Evolutionary conservation across 1,140 invertebrate genomes (phyloP), one percentile per base, ranked within the genome.

Genomic region (Drosophila nigrodunni): DNA sequence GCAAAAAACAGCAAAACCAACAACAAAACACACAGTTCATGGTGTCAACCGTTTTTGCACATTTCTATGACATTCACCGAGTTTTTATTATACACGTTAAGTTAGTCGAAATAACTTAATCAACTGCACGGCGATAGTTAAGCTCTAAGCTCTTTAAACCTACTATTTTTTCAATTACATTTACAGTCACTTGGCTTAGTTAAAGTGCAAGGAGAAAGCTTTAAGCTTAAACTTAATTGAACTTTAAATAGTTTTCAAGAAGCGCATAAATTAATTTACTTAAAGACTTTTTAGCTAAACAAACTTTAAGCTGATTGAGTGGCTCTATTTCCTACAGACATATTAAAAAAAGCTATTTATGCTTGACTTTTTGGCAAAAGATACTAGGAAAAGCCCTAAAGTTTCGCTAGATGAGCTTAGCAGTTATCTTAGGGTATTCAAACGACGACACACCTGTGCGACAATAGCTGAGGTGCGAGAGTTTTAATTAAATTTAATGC

Each of bases 401-500:
- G 41, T 43, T 43, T 7, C 21, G 7, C 30, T 47, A 18, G 50
- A 57, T 10, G 18, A 25, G 37, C 15, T 41, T 8, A 25, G 13
- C 57, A 30, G 21, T 13, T 30, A n/a, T 11, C 8, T 55, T n/a
- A 54, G 13, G 61, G 49, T 64, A 54, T 54, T 43, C 9, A 52
- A 52, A 43, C 21, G 18, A 21, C 8, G 54, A 41, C 34, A 43
- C 35, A 52, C 34, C 21, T 18, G 37, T 30, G 59, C 49, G 39
- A 55, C 57, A 73, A 69, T 79, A 70, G 25, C 25, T 70, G 57
- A 66, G 68, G 52, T 80, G 60, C 47, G 62, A 37, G 62, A 46
- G 49, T 75, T 81, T 86, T 85, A 85, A 85, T 85, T 85, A 86
- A 85, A 68, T 77, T 62, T 47, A 67, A 73, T 67, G 69, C 55